Conservation (phyloP, 2,888 invertebrate species). For the Napeogenes sylphis region DNA sequence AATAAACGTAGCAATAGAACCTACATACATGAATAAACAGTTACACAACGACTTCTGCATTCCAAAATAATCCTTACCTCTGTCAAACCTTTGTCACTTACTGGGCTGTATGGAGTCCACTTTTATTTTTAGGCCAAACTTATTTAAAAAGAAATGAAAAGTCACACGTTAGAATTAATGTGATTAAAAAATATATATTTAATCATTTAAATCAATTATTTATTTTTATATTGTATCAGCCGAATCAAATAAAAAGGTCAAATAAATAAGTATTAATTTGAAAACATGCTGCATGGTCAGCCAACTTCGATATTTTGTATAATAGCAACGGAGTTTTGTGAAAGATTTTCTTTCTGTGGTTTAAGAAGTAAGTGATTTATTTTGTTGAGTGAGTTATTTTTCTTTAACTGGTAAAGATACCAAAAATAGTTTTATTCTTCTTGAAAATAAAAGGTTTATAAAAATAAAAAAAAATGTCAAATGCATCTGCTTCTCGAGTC, state of each 20-base stretch:
- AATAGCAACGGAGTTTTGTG: constrained; percentile 90
- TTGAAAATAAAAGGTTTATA: too few relatives aligned
- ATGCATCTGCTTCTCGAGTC: too few relatives aligned
- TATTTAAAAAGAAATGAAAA: constrained; percentile 2
- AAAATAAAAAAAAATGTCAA: too few relatives aligned
- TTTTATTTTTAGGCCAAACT: not conserved
- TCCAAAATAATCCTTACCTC: not conserved
- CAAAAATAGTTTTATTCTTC: too few relatives aligned
- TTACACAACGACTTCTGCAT: not conserved
- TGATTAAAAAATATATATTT: too few relatives aligned
- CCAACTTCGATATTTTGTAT: constrained; percentile 87
- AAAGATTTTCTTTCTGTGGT: constrained; percentile 91
- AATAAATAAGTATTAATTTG: constrained; percentile 9
- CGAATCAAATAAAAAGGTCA: not conserved
- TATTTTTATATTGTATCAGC: too few relatives aligned
- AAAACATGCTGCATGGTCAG: constrained; percentile 58
- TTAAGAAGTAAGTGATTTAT: constrained; percentile 80
- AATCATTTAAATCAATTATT: too few relatives aligned
- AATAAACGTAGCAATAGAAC: not conserved
- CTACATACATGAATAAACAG: not conserved
- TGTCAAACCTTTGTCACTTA: not conserved
- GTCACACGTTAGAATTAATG: not conserved
- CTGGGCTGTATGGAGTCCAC: not conserved
- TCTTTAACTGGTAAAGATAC: too few relatives aligned
- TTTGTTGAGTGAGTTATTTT: not conserved